Percentiles rank a stretch among this genome's conserved stretches.
These are phyloP conservation scores for Ips nitidus DNA, from an alignment of 1,140 invertebrate genomes.

Conservation along the genomic window DNA sequence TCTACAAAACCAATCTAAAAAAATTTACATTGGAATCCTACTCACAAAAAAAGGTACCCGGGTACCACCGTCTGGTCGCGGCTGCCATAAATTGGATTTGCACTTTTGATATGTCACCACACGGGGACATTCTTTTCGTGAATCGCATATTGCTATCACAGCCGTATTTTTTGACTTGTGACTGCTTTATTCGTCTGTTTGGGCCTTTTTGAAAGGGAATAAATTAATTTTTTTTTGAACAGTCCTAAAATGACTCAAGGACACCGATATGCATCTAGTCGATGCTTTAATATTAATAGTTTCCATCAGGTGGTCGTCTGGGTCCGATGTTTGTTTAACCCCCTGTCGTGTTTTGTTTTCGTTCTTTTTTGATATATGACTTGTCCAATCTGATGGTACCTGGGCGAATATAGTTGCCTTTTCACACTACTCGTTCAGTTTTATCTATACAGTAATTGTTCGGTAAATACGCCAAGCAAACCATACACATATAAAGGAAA, in stretches of 20 bases:
- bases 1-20: background rate
- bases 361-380: constrained; percentile 5
- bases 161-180: background rate
- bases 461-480: too few relatives aligned
- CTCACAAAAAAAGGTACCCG: background rate
- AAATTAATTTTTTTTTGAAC: too few relatives aligned
- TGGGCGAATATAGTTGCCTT: background rate
- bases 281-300: constrained; percentile 9
- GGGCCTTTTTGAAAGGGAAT: too few relatives aligned
- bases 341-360: background rate
- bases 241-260: background rate
- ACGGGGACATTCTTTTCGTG: constrained; percentile 23
- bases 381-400: background rate
- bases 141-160: constrained; percentile 3
- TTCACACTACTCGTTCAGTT: too few relatives aligned
- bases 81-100: constrained; percentile 6
- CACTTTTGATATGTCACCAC: constrained; percentile 7
- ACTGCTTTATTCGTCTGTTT: too few relatives aligned
- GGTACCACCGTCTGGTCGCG: background rate
- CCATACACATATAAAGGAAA: background rate
- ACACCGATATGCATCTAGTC: background rate
- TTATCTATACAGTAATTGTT: too few relatives aligned
- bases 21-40: constrained; percentile 18
- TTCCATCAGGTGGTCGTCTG: background rate
- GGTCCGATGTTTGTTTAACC: constrained; percentile 5